These are phyloP conservation scores for Pangasius krempfi DNA, from an alignment of 2,797 vertebrate genomes.

Conservation along the genomic window DNA sequence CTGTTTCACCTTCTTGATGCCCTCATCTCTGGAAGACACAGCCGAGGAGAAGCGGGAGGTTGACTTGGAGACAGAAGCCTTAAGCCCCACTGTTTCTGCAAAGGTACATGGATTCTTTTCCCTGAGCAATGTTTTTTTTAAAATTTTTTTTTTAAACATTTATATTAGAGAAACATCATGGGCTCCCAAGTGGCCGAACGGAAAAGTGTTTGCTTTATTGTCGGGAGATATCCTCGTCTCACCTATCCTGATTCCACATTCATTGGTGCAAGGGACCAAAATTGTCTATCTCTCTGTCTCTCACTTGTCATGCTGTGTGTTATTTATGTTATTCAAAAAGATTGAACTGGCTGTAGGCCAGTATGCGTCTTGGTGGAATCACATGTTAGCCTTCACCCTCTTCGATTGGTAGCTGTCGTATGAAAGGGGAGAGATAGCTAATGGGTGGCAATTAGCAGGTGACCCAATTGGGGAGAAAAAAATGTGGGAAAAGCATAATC, in stretches of 20 bases:
- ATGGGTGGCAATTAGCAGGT: background rate
- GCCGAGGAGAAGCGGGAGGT: conserved; percentile 67
- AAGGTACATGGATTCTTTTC: conserved; percentile 33
- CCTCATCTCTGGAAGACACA: conserved; percentile 53
- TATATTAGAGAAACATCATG: background rate
- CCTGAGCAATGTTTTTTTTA: background rate
- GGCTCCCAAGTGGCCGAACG: background rate
- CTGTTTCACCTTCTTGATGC: conserved; percentile 77
- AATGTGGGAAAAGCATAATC: too few relatives aligned
- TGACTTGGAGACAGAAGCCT: conserved; percentile 51
- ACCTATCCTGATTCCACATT: background rate
- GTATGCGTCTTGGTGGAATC: background rate
- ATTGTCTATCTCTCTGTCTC: background rate
- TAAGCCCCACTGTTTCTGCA: background rate
- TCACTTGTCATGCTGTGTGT: background rate
- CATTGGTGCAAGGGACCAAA: background rate
- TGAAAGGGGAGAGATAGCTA: background rate
- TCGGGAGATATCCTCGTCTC: background rate
- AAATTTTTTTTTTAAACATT: background rate
- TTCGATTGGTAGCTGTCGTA: background rate
- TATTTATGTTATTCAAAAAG: background rate
- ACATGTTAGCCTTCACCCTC: background rate
- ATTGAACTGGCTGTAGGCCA: background rate
- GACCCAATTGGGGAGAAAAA: background rate
- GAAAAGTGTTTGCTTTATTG: background rate